phyloP scores from a whole-genome alignment of 2,113 vertebrate species.

The Abramis brama region DNA sequence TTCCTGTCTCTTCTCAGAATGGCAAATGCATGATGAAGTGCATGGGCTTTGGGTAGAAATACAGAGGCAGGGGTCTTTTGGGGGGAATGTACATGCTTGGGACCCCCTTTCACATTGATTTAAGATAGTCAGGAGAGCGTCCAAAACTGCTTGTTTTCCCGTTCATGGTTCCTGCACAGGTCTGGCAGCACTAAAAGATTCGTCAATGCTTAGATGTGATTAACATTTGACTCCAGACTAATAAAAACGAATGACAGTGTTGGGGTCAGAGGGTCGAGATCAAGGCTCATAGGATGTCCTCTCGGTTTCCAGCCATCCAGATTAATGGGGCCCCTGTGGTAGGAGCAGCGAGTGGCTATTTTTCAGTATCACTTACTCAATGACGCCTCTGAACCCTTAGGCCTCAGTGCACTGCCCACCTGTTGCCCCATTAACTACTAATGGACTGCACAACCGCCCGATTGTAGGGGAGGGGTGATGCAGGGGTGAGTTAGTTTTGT shows the following conservation, averaged over 20 bases:
- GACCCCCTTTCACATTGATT: constrained; percentile 65
- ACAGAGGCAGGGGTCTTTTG: constrained; percentile 51
- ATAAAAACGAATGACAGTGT: constrained; percentile 79
- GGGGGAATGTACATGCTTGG: constrained; percentile 62
- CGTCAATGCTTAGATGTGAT: constrained; percentile 42
- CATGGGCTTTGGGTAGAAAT: constrained; percentile 46
- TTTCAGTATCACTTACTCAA: constrained; percentile 76
- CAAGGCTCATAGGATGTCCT: constrained; percentile 71
- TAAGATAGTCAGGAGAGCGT: constrained; percentile 62
- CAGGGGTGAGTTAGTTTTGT: neutral
- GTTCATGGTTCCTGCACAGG: constrained; percentile 57
- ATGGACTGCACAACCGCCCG: constrained; percentile 34
- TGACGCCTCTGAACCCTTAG: constrained; percentile 60
- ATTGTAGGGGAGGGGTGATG: neutral
- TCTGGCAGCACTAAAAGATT: constrained; percentile 53
- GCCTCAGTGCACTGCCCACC: constrained; percentile 67
- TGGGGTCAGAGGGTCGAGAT: constrained; percentile 75
- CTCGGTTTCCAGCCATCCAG: constrained; percentile 71
- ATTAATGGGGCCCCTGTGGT: constrained; percentile 71
- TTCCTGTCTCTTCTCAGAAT: constrained; percentile 41
- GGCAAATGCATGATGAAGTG: constrained; percentile 44
- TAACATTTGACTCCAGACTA: constrained; percentile 69
- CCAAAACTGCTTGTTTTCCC: constrained; percentile 42
- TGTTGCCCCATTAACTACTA: constrained; percentile 67
- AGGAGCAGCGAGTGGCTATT: constrained; percentile 64